Base-by-base conservation (phyloP, 2,113 vertebrate genomes). In the Neolamprologus sp. region DNA sequence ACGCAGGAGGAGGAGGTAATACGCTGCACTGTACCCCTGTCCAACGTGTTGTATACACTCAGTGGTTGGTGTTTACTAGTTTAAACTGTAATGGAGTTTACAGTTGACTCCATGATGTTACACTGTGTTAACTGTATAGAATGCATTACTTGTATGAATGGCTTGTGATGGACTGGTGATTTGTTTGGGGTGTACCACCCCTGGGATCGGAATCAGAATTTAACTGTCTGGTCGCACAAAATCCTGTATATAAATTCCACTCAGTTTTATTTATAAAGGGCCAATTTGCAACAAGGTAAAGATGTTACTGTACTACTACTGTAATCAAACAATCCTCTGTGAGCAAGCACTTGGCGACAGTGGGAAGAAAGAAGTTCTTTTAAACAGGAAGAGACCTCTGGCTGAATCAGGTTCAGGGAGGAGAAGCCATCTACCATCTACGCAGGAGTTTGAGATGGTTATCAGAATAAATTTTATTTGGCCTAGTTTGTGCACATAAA, bases 1-100 rank as follows among this genome's bases (percentile, higher is more conserved):
- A 97, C 89, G 97, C 98, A 93, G 94, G 97, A 92, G 97, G 98
- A 94, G 92, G 97, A 96, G 96, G 51, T 95, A 54, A 86, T 19
- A 6, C 4, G 3, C 51, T 7, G 19, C 51, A 14, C 16, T 7
- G 8, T 3, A 57, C 14, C 31, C 54, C 16, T 53, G 9, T 21
- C 5, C 13, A 49, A 7, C 1, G 5, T 40, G 26, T 19, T 65
- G 16, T 12, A 65, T 63, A 11, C 9, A 21, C 26, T 47, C 21
- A 23, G 21, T 23, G 21, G 45, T 4, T 28, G 8, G 26, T 33
- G 9, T 31, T 23, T 8, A 80, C 9, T 11, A 65, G 6, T 37
- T 19, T 37, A 65, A 19, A n/a, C 60, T 65, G 31, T 37, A 37
- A 65, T 37, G 60, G 17, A 65, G 60, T 65, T 65, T 35, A 33